Evolutionary conservation across 92 coral and sea anemone genomes (phyloP), one percentile per base, ranked within the genome.

Genomic region (Palythoa caribaeorum): DNA sequence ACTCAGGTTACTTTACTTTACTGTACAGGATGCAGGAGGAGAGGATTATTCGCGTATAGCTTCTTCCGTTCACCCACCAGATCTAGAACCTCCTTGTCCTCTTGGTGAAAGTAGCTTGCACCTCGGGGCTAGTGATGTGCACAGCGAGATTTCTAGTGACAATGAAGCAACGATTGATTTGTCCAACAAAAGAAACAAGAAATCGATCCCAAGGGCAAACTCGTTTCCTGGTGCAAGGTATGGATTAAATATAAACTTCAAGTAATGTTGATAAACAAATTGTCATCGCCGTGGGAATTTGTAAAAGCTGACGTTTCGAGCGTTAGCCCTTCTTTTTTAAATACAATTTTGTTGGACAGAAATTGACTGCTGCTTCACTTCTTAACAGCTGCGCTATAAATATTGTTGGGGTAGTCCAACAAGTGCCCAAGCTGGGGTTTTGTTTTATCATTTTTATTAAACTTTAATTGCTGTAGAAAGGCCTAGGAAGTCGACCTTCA

Each of bases 191-290:
- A 65, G 12, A 44, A 50, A 62, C 20, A 80, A 80, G 35, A 62
- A 80, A 14, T 39, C 57, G 8, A 59, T 80, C 53, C 85, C 74
- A n/a, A 80, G 85, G 37, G 73, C 85, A 38, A 19, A 80, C 57
- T 80, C 85, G 1, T 80, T 80, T 80, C 85, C 85, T n/a, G 85
- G 85, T 9, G 73, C 85, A 80, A 80, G 85, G 85, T 59, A 48
- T 36, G 15, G 38, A 1, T 68, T n/a, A n/a, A n/a, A n/a, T n/a
- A n/a, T n/a, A n/a, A n/a, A n/a, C n/a, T n/a, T n/a, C n/a, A n/a
- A n/a, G n/a, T n/a, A n/a, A n/a, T n/a, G n/a, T n/a, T n/a, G n/a
- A n/a, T n/a, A n/a, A n/a, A n/a, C n/a, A n/a, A n/a, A n/a, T n/a
- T n/a, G n/a, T n/a, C n/a, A n/a, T n/a, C n/a, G n/a, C n/a, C n/a